A percentile compares a stretch with the other conserved stretches of the same genome.
phyloP scores from a whole-genome alignment of 1,140 invertebrate genomes.

The Drosophila persimilis region DNA sequence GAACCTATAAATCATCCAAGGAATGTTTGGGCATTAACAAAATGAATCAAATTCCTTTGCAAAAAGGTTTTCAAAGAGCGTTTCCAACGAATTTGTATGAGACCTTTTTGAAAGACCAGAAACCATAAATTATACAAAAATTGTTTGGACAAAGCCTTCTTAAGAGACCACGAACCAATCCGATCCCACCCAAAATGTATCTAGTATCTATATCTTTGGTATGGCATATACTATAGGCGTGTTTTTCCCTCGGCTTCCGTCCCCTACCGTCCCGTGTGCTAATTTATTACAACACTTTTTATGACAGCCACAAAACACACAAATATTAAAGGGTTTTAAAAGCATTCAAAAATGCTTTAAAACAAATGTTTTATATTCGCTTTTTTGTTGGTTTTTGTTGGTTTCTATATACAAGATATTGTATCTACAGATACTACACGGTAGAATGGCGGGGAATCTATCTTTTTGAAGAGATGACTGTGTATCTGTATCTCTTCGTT shows the following conservation, averaged over 20 bases:
- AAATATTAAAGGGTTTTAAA: conserved; percentile 76
- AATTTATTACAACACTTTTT: conserved; percentile 79
- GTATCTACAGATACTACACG: conserved; percentile 15
- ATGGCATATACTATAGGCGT: conserved; percentile 3
- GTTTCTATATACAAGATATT: conserved; percentile 14
- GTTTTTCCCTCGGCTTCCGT: conserved; percentile 13
- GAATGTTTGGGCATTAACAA: too few species aligned
- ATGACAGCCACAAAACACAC: conserved; percentile 68
- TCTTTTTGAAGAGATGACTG: too few species aligned
- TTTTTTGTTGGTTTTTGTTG: neutral
- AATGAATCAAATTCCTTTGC: too few species aligned
- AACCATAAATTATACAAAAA: neutral
- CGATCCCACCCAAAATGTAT: neutral
- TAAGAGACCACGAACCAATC: conserved; percentile 7
- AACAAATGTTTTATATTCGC: conserved; percentile 54
- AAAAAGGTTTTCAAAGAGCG: too few species aligned
- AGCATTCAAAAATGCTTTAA: conserved; percentile 63
- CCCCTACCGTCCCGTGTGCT: conserved; percentile 12
- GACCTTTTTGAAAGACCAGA: neutral
- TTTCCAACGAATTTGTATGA: too few species aligned
- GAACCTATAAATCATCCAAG: too few species aligned
- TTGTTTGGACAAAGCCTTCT: conserved; percentile 5
- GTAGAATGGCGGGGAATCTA: neutral
- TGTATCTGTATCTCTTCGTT: neutral
- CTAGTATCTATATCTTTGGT: conserved; percentile 14